Conservation (phyloP, 2,113 vertebrate genomes). For the Petromus typicus region DNA sequence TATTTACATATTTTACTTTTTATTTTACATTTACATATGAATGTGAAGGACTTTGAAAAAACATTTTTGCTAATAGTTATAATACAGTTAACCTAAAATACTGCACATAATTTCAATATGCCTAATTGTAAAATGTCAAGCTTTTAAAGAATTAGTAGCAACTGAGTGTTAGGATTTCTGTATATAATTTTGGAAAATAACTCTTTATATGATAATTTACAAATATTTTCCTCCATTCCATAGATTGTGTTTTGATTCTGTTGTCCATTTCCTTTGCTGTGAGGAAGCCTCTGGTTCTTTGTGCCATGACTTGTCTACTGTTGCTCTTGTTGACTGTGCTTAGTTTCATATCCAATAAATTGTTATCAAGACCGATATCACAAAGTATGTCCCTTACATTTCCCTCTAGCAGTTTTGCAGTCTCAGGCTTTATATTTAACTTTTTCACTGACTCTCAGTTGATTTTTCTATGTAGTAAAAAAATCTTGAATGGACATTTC, state of each 20-base stretch:
- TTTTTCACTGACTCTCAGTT: not conserved
- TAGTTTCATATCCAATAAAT: not conserved
- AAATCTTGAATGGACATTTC: not conserved
- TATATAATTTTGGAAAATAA: not conserved
- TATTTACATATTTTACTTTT: constrained; percentile 31
- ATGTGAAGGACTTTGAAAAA: not conserved
- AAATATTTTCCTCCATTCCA: not conserved
- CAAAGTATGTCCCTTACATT: not conserved
- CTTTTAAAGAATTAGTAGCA: not conserved
- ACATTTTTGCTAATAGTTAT: not conserved
- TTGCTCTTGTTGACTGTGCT: not conserved
- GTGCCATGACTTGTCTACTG: not conserved
- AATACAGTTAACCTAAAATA: not conserved
- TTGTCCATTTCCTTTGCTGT: not conserved
- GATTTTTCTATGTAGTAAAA: not conserved
- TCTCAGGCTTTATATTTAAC: not conserved
- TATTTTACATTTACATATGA: not conserved
- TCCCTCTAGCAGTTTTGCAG: not conserved
- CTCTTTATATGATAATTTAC: not conserved
- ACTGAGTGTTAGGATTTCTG: not conserved
- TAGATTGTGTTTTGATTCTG: not conserved
- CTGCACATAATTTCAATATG: not conserved
- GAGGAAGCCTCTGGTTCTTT: not conserved
- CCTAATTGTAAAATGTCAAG: not conserved
- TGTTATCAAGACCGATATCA: not conserved